Evolutionary conservation across 2,888 invertebrate genomes (phyloP), one percentile per base, ranked within the genome.

Genomic region (Onchidella celtica): DNA sequence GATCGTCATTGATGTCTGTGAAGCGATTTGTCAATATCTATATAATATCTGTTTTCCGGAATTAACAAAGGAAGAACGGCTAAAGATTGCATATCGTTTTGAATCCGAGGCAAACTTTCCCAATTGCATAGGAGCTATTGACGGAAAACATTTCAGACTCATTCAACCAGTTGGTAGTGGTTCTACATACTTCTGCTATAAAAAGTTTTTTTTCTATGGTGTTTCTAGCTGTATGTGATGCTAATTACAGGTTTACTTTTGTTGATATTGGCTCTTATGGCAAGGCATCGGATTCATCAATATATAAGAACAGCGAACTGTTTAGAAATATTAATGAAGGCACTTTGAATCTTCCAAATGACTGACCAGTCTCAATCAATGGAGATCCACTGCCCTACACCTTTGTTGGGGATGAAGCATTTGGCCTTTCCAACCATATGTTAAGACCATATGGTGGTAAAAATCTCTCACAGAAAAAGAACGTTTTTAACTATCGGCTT

Each of bases 121-220:
- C 47, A 47, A 47, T 47, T 47, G 47, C 47, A 47, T 21, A 61
- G 11, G 29, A 32, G 66, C 14, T 9, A 66, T 4, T 11, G 27
- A 17, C n/a, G 61, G 66, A 66, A 66, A 27, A 66, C 27, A 66
- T 29, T 11, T 66, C 66, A 66, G 66, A 4, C 9, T 32, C 66
- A 66, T 11, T 29, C 17, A 66, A 32, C 66, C 34, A 66, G 66
- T 32, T 66, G 66, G 66, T n/a, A 66, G 66, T 32, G 66, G 66
- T 9, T 66, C 66, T 66, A 29, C 32, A 32, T 66, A 29, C 32
- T 66, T 29, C 66, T 29, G 32, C 66, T 32, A 66, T 32, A 66
- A 66, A 66, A 55, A 66, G 66, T 32, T 66, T 11, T 66, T 66
- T 66, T 32, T 66, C 34, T 29, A 66, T 66, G 6, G 66, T 66